Evolutionary conservation across 2,113 vertebrate species (phyloP).

Genomic region (Sisor rabdophorus): DNA sequence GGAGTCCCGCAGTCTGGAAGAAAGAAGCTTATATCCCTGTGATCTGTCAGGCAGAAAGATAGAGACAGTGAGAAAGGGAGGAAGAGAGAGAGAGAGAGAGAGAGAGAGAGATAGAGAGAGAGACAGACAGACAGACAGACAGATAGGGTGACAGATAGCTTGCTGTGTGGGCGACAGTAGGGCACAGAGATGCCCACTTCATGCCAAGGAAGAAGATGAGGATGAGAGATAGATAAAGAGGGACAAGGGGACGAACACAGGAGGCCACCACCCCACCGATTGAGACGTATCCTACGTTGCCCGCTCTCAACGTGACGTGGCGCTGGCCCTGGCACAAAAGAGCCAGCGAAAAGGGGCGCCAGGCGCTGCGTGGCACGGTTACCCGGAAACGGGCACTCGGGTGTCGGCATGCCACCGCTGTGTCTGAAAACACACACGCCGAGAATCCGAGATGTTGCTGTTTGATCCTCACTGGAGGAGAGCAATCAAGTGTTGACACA

Average conservation of each 20-base stretch:
- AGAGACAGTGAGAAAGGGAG: slow-evolving; percentile 45
- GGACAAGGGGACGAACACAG: slow-evolving; percentile 48
- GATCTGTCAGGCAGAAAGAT: slow-evolving; percentile 55
- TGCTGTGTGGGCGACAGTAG: slow-evolving; percentile 31
- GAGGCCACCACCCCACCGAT: slow-evolving; percentile 77
- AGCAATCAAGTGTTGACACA: slow-evolving; percentile 31
- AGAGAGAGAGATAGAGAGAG: slow-evolving; percentile 44
- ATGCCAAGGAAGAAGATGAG: slow-evolving; percentile 21
- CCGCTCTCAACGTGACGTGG: slow-evolving; percentile 68
- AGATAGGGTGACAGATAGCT: slow-evolving; percentile 13
- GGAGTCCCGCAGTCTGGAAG: slow-evolving; percentile 48
- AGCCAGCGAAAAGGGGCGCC: slow-evolving; percentile 53
- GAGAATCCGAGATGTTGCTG: slow-evolving; percentile 39
- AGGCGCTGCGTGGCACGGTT: slow-evolving; percentile 72
- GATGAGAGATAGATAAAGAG: slow-evolving; percentile 42
- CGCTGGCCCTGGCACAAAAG: slow-evolving; percentile 76
- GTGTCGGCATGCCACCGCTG: slow-evolving; percentile 60
- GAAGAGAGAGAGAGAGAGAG: slow-evolving; percentile 47
- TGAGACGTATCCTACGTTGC: slow-evolving; percentile 83
- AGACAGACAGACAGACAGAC: slow-evolving; percentile 48
- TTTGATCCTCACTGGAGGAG: slow-evolving; percentile 47
- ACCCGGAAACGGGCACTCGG: slow-evolving; percentile 71
- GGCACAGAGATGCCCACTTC: slow-evolving; percentile 39
- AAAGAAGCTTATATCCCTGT: slow-evolving; percentile 48
- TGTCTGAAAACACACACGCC: slow-evolving; percentile 41